phyloP scores from a whole-genome alignment of 2,113 vertebrate genomes.

The Odontophorus gujanensis region DNA sequence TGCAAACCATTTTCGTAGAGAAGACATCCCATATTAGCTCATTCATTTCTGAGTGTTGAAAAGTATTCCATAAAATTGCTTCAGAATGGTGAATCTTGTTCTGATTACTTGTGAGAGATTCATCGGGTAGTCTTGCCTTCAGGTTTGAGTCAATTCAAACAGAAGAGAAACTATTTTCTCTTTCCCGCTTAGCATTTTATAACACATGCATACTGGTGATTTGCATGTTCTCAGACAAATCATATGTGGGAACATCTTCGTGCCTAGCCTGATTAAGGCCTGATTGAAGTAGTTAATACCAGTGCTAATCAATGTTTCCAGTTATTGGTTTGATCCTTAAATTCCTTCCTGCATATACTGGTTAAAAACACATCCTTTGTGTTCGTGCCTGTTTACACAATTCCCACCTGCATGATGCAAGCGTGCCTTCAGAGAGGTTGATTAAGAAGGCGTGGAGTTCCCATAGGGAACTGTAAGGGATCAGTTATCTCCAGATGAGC shows the following conservation, averaged over 20 bases:
- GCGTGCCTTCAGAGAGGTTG: neutral
- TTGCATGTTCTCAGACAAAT: neutral
- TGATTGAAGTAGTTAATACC: neutral
- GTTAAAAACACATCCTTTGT: neutral
- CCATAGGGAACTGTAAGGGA: neutral
- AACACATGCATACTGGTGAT: neutral
- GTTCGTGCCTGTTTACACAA: neutral
- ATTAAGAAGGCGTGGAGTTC: neutral
- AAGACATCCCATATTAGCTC: neutral
- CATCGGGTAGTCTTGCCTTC: neutral
- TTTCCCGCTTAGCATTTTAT: neutral
- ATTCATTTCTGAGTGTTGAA: neutral
- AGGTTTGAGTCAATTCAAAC: neutral
- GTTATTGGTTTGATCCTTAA: neutral
- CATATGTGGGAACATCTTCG: neutral
- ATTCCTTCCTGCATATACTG: neutral
- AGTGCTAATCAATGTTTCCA: neutral
- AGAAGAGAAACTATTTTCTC: neutral
- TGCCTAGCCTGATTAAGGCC: neutral
- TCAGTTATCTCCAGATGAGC: neutral
- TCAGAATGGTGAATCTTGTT: neutral
- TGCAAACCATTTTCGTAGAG: neutral
- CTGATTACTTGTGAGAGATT: neutral
- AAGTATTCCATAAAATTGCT: neutral
- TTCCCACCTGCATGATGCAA: accelerated